These are phyloP conservation scores for Lamproptera curius DNA, from an alignment of 2,888 invertebrate genomes.

Conservation along the genomic window DNA sequence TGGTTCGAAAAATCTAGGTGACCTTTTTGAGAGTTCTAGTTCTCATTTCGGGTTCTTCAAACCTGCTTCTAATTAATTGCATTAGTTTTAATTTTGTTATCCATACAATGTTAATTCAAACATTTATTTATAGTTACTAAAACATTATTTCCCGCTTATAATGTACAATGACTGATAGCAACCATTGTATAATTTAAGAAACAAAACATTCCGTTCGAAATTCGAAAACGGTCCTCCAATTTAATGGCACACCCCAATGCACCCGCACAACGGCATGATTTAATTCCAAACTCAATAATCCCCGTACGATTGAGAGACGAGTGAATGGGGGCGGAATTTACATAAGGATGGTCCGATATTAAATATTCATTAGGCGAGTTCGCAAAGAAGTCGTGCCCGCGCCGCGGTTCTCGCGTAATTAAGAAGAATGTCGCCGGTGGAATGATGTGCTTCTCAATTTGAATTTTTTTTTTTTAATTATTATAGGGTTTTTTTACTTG, in stretches of 20 bases:
- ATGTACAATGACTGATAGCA: too few species aligned
- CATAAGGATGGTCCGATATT: constrained; percentile 49
- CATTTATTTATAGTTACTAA: too few species aligned
- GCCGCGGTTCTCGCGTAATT: constrained; percentile 21
- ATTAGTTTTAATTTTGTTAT: too few species aligned
- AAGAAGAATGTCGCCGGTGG: constrained; percentile 19
- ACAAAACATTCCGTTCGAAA: neutral
- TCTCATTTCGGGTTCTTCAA: too few species aligned
- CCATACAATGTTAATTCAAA: too few species aligned
- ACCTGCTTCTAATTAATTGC: too few species aligned
- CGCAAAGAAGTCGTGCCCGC: constrained; percentile 34
- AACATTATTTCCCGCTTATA: too few species aligned
- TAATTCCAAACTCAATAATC: constrained; percentile 32
- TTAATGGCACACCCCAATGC: neutral
- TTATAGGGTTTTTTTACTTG: neutral
- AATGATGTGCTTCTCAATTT: constrained; percentile 27
- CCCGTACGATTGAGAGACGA: constrained; percentile 29
- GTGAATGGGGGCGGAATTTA: constrained; percentile 45
- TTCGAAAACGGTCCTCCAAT: neutral
- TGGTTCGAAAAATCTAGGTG: too few species aligned
- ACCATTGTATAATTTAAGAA: too few species aligned
- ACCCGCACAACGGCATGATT: constrained; percentile 11
- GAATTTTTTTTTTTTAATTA: constrained; percentile 25
- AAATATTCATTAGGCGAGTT: constrained; percentile 58
- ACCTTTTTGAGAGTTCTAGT: too few species aligned